These are phyloP conservation scores for Notechis scutatus DNA, from an alignment of 2,113 vertebrate species.

Conservation along the genomic window DNA sequence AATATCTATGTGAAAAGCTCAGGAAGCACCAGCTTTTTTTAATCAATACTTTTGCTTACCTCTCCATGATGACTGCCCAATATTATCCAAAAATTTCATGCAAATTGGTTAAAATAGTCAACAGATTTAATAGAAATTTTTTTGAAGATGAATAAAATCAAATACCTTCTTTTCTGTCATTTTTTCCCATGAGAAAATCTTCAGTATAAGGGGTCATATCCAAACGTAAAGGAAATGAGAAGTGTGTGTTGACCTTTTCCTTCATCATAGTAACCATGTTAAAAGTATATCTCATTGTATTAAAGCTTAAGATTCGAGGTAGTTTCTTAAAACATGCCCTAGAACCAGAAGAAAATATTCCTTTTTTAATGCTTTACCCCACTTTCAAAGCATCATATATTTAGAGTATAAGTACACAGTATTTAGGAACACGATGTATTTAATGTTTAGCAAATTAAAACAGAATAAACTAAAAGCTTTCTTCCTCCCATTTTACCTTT, in stretches of 20 bases:
- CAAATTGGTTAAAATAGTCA: neutral
- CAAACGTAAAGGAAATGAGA: constrained; percentile 94
- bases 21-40: neutral
- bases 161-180: constrained; percentile 91
- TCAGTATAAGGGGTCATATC: constrained; percentile 99
- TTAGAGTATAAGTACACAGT: neutral
- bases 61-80: neutral
- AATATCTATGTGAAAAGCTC: neutral
- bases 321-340: constrained; percentile 99
- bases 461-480: neutral
- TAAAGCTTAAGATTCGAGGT: constrained; percentile 96
- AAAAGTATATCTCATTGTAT: constrained; percentile 99
- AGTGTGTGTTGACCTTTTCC: constrained; percentile 98
- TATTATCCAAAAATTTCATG: neutral
- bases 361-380: neutral
- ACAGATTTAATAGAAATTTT: neutral
- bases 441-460: neutral
- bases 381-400: neutral
- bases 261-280: constrained; percentile 99
- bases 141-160: neutral
- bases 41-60: neutral
- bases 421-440: neutral
- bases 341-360: constrained; percentile 33
- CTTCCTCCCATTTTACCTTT: constrained; percentile 75
- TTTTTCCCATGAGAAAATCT: constrained; percentile 98